Conservation (phyloP, 2,113 vertebrate species). For the Clarias gariepinus region DNA sequence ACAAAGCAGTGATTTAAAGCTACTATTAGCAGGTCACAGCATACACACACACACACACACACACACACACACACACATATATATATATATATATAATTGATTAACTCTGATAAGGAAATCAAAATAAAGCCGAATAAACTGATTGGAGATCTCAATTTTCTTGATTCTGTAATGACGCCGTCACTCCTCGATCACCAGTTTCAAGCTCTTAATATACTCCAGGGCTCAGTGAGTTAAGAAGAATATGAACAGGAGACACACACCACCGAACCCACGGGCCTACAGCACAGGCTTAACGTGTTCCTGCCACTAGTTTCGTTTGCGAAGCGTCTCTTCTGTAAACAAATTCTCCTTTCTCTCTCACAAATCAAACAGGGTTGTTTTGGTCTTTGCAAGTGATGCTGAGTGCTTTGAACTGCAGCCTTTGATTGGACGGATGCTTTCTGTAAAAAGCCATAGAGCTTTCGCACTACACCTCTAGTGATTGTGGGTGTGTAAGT, state of each 20-base stretch:
- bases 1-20: neutral
- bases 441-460: conserved; percentile 53
- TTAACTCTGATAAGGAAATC: neutral
- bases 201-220: neutral
- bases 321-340: conserved; percentile 47
- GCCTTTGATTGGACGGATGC: conserved; percentile 57
- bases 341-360: conserved; percentile 61
- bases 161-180: neutral
- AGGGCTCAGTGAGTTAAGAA: neutral
- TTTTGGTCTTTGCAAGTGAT: conserved; percentile 40
- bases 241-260: conserved; percentile 21
- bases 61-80: too few species aligned
- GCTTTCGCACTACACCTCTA: conserved; percentile 31
- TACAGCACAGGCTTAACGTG: neutral
- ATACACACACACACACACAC: neutral
- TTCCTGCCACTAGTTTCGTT: conserved; percentile 8
- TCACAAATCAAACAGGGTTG: conserved; percentile 58
- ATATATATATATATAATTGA: neutral
- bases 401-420: conserved; percentile 59
- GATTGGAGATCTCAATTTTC: neutral
- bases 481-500: conserved; percentile 18
- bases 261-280: conserved; percentile 30
- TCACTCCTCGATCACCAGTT: neutral
- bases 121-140: neutral
- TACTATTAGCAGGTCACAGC: neutral